Percentiles rank a stretch among this genome's conserved stretches.
These are phyloP conservation scores for Alligator sinensis DNA, from an alignment of 2,113 vertebrate genomes.

Conservation along the genomic window DNA sequence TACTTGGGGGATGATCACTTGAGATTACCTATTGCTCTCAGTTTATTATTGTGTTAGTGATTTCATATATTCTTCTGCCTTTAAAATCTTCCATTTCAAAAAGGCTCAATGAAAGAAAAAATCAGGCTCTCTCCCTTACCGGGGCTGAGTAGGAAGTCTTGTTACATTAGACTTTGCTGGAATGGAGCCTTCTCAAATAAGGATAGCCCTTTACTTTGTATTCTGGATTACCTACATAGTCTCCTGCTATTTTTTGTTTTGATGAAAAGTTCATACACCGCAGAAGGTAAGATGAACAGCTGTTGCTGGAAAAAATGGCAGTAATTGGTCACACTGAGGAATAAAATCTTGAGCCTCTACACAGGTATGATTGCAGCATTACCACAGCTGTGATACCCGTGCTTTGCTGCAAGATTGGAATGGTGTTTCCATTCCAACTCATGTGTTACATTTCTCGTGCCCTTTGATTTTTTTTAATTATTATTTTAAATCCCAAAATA, in stretches of 20 bases:
- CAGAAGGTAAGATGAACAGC: neutral
- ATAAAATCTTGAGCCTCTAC: neutral
- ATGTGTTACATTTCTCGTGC: neutral
- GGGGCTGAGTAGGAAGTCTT: neutral
- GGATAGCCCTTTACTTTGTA: neutral
- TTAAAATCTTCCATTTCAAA: neutral
- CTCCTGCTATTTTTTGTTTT: neutral
- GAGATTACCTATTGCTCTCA: neutral
- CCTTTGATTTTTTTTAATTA: neutral
- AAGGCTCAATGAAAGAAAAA: neutral
- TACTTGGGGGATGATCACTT: neutral
- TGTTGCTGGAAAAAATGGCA: neutral
- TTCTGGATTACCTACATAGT: neutral
- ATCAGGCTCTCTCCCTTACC: neutral
- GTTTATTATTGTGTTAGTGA: neutral
- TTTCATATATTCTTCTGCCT: neutral
- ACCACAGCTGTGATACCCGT: neutral
- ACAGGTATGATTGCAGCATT: neutral
- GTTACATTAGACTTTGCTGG: neutral
- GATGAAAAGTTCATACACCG: neutral
- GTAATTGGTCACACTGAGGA: neutral
- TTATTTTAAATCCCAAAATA: neutral
- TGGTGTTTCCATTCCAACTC: neutral
- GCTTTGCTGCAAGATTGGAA: neutral
- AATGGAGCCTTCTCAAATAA: neutral